Evolutionary conservation across 1,140 invertebrate genomes (phyloP).

Genomic region (Trypoxylus dichotomus): DNA sequence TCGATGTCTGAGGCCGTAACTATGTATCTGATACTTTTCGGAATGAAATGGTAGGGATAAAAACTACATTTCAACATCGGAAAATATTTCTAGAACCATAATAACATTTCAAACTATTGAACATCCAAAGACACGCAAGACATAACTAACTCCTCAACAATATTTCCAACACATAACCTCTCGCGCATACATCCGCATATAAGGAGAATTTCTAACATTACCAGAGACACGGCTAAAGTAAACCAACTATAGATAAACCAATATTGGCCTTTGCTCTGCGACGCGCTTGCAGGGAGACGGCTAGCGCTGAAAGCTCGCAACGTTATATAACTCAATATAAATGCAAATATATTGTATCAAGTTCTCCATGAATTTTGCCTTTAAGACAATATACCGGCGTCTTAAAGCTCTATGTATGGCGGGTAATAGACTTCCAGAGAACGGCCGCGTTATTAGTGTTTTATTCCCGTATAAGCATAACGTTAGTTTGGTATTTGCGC

Average conservation of each 20-base stretch:
- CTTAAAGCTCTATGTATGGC: background rate
- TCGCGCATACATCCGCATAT: background rate
- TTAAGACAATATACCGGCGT: constrained; percentile 48
- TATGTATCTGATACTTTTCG: no score
- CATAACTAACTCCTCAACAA: background rate
- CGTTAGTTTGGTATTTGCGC: background rate
- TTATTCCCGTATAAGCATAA: background rate
- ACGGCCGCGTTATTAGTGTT: background rate
- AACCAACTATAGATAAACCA: constrained; percentile 50
- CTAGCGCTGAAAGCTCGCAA: constrained; percentile 36
- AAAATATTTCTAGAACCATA: no score
- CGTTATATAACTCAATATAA: constrained; percentile 51
- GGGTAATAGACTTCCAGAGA: background rate
- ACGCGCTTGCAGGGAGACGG: constrained; percentile 29
- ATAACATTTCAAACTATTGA: no score
- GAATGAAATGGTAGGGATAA: no score
- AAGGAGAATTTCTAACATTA: background rate
- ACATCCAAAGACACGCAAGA: no score
- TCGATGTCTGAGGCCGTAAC: no score
- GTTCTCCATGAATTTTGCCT: constrained; percentile 49
- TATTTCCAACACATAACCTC: background rate
- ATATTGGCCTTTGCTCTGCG: constrained; percentile 49
- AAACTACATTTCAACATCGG: no score
- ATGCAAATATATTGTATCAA: constrained; percentile 53
- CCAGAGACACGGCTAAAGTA: constrained; percentile 38